A percentile compares a stretch with the other conserved stretches of the same genome.
phyloP scores from a whole-genome alignment of 2,888 invertebrate genomes.

The Pseudolycoriella hygida region DNA sequence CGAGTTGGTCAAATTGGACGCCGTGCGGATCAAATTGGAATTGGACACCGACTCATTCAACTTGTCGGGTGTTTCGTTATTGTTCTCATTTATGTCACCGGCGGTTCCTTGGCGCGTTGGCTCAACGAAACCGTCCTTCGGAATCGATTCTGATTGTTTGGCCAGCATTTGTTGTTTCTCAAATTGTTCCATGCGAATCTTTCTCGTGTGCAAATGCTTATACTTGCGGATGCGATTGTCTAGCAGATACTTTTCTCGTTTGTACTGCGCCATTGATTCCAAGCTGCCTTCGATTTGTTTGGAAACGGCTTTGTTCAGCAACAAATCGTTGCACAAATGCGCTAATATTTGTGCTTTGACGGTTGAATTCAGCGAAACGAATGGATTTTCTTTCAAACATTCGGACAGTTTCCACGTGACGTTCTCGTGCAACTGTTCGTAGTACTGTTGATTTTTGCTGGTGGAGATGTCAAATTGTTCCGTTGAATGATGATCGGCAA shows the following conservation, averaged over 20 bases:
- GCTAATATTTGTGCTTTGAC: slow-evolving; percentile 78
- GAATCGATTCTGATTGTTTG: slow-evolving; percentile 6
- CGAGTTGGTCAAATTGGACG: slow-evolving; percentile 6
- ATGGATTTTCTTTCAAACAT: slow-evolving; percentile 65
- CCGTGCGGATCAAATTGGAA: slow-evolving; percentile 6
- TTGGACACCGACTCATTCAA: not conserved
- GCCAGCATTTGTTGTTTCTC: slow-evolving; percentile 31
- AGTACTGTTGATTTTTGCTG: slow-evolving; percentile 63
- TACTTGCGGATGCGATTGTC: slow-evolving; percentile 87
- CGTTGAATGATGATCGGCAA: slow-evolving; percentile 68
- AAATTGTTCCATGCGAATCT: slow-evolving; percentile 53
- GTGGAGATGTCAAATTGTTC: slow-evolving; percentile 35
- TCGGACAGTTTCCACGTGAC: slow-evolving; percentile 64
- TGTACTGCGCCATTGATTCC: slow-evolving; percentile 69
- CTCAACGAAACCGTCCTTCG: not conserved
- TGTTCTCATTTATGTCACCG: slow-evolving; percentile 4
- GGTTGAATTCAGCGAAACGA: slow-evolving; percentile 67
- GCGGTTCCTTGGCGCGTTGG: not conserved
- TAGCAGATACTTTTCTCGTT: slow-evolving; percentile 80
- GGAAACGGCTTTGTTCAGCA: slow-evolving; percentile 81
- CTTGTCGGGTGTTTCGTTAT: slow-evolving; percentile 3
- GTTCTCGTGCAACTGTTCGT: slow-evolving; percentile 58
- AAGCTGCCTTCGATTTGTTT: slow-evolving; percentile 78
- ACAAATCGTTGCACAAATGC: slow-evolving; percentile 84
- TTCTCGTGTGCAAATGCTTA: slow-evolving; percentile 50